Evolutionary conservation across 2,113 vertebrate genomes (phyloP).

Genomic region (Esox niger): DNA sequence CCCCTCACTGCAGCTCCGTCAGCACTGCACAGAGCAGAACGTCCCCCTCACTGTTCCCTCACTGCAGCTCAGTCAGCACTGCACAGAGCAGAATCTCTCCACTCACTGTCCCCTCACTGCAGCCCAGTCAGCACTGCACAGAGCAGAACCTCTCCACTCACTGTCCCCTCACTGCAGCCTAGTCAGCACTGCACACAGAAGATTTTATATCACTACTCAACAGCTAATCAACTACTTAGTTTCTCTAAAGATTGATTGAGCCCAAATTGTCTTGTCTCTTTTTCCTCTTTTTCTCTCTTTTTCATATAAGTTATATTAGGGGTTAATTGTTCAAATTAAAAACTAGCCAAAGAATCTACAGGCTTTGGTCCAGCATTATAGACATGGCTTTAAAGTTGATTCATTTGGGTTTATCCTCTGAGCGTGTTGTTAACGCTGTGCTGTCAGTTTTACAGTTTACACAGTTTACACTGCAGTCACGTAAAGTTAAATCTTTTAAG

Average conservation of each 20-base stretch:
- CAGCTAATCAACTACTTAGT: not conserved
- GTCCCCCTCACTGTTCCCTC: not conserved
- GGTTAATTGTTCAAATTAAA: not conserved
- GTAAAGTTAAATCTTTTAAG: not conserved
- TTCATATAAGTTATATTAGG: not conserved
- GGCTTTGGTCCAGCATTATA: not conserved
- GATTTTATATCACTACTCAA: not conserved
- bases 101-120: not conserved
- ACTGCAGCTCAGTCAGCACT: not conserved
- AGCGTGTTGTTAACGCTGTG: not conserved
- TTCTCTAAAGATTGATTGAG: not conserved
- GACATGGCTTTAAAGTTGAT: not conserved
- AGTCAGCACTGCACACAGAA: not conserved
- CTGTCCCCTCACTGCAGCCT: not conserved
- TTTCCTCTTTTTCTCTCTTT: not conserved
- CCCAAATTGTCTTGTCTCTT: not conserved
- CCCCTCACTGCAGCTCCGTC: too few species aligned
- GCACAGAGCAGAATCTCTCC: not conserved
- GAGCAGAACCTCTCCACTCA: not conserved
- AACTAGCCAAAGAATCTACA: too few species aligned
- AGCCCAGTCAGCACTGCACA: not conserved
- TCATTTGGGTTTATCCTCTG: not conserved
- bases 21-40: too few species aligned
- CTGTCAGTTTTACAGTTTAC: conserved; percentile 3
- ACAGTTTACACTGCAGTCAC: conserved; percentile 4